These are phyloP conservation scores for Argopecten irradians DNA, from an alignment of 1,140 invertebrate species.

Conservation along the genomic window DNA sequence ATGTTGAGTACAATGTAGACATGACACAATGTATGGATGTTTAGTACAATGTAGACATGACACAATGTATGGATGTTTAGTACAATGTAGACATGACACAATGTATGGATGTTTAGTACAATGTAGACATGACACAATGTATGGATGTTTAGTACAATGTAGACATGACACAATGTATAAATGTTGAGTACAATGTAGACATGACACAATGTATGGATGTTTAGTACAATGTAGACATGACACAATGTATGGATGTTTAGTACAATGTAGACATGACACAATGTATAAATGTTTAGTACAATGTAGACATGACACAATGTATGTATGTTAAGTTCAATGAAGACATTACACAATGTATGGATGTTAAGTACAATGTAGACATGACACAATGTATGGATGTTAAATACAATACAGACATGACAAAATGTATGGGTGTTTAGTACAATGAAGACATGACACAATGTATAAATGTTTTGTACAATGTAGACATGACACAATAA, in stretches of 20 bases:
- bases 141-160: neutral
- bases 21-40: neutral
- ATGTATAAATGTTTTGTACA: neutral
- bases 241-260: neutral
- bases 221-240: neutral
- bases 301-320: too few species aligned
- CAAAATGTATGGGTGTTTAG: too few species aligned
- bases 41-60: neutral
- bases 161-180: neutral
- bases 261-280: neutral
- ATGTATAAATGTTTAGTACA: too few species aligned
- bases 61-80: neutral
- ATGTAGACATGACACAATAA: neutral
- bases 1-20: neutral
- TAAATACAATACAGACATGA: neutral
- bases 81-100: neutral
- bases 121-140: neutral
- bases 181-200: neutral
- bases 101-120: neutral
- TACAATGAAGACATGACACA: neutral
- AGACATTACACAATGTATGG: too few species aligned
- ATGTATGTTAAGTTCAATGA: too few species aligned
- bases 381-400: too few species aligned
- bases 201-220: neutral
- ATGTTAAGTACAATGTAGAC: too few species aligned